phyloP scores from a whole-genome alignment of 2,113 vertebrate species.

The Empidonax alnorum region DNA sequence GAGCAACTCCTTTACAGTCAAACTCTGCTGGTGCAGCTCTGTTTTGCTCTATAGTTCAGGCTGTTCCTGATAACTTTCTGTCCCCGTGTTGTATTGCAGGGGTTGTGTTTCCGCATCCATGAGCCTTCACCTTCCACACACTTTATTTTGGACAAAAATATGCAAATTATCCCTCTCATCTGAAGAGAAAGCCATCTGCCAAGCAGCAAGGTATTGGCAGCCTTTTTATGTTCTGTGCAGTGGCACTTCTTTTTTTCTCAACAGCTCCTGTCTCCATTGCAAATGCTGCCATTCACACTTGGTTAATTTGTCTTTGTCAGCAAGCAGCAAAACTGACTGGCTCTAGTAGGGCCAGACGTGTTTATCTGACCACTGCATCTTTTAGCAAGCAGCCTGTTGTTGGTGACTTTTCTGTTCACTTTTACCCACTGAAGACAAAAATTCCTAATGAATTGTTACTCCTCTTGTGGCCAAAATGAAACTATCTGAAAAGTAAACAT shows the following conservation, averaged over 20 bases:
- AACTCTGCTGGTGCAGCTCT: not conserved
- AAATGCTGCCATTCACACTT: not conserved
- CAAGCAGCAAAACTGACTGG: not conserved
- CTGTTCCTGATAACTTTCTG: conserved; percentile 6
- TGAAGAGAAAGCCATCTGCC: not conserved
- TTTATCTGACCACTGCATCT: not conserved
- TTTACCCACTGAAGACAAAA: conserved; percentile 30
- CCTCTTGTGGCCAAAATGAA: conserved; percentile 17
- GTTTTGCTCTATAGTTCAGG: not conserved
- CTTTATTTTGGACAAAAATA: conserved; percentile 5
- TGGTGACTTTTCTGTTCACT: conserved; percentile 16
- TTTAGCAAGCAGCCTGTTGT: not conserved
- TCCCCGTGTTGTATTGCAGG: not conserved
- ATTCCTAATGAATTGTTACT: conserved; percentile 28
- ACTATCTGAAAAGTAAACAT: conserved; percentile 46
- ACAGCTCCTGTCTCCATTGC: not conserved
- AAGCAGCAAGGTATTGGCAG: not conserved
- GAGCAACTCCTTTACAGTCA: not conserved
- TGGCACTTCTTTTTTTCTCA: not conserved
- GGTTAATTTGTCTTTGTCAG: conserved; percentile 27
- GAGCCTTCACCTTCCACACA: conserved; percentile 27
- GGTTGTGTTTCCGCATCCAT: not conserved
- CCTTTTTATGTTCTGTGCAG: not conserved
- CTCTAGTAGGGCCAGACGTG: not conserved
- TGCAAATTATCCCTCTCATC: not conserved